Evolutionary conservation across 2,888 invertebrate genomes (phyloP), one percentile per base, ranked within the genome.

Genomic region (Dryococelus australis): DNA sequence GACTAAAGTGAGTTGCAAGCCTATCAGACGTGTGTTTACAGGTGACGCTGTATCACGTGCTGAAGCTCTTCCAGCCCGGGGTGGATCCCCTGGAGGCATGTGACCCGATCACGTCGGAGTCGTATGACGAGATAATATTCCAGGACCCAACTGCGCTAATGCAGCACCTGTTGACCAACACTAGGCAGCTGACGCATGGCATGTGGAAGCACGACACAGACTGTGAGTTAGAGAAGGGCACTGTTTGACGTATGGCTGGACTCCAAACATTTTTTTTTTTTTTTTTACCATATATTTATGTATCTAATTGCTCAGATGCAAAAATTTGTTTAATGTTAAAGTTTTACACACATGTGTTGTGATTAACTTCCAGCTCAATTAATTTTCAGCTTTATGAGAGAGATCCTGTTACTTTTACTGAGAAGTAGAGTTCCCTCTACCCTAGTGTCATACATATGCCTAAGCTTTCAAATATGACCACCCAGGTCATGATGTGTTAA

Each of bases 41-140:
- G 95, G 97, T 99, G 0, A 99, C 98, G 0, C 94, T 99, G 89
- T 99, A 98, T 92, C 99, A 99, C 92, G 96, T 98, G 86, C 93
- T 99, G 85, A 99, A 99, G 93, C 93, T 99, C 16, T 99, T 99
- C 92, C 98, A 98, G 93, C 97, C 97, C 6, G 92, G 92, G 0
- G 92, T 93, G 2, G 93, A 91, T 88, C 93, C 92, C 88, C 92
- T 92, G 87, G 88, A 92, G 20, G 95, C 95, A 43, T 94, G 96
- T 89, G 96, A 96, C 90, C 94, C 95, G 35, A 93, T 99, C 0
- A 97, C 98, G 16, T 97, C 98, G 0, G 99, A 99, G 92, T 97
- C 96, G 88, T 99, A 99, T 91, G 99, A 99, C 92, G 99, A 99
- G 94, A 97, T 99, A 87, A 97, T 99, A 0, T 98, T 98, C 91